Evolutionary conservation across 1,140 invertebrate genomes (phyloP).

Genomic region (Aphelinus atriplicis): DNA sequence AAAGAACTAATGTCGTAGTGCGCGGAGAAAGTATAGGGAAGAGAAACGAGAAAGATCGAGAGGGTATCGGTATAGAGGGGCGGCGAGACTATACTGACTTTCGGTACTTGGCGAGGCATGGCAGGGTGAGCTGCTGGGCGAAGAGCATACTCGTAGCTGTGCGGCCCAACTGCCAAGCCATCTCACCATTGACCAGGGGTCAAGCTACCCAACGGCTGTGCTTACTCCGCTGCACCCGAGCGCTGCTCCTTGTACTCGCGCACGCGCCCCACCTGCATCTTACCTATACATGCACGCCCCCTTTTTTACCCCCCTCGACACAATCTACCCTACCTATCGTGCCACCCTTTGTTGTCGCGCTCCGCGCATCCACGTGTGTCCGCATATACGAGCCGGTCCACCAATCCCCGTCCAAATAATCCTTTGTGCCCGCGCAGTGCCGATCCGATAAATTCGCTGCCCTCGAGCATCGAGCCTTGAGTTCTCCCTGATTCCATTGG

Average conservation of each 20-base stretch:
- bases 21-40: not conserved
- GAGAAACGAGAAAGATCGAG: not conserved
- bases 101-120: slow-evolving; percentile 62
- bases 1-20: no score
- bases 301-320: no score
- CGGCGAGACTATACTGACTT: slow-evolving; percentile 51
- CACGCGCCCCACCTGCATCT: slow-evolving; percentile 39
- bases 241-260: slow-evolving; percentile 32
- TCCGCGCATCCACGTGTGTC: no score
- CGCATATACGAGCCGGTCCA: no score
- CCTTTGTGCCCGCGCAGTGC: no score
- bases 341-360: no score
- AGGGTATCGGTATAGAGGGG: slow-evolving; percentile 8
- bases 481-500: no score
- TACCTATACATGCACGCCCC: not conserved
- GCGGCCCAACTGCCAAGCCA: slow-evolving; percentile 53
- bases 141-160: slow-evolving; percentile 56
- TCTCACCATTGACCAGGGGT: slow-evolving; percentile 62
- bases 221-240: slow-evolving; percentile 44
- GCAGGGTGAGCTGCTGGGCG: slow-evolving; percentile 60
- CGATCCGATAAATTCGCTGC: no score
- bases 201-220: slow-evolving; percentile 52
- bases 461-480: no score
- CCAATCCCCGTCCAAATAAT: no score
- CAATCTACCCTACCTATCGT: no score